phyloP scores from a whole-genome alignment of 2,888 invertebrate species.

The Rapana venosa region DNA sequence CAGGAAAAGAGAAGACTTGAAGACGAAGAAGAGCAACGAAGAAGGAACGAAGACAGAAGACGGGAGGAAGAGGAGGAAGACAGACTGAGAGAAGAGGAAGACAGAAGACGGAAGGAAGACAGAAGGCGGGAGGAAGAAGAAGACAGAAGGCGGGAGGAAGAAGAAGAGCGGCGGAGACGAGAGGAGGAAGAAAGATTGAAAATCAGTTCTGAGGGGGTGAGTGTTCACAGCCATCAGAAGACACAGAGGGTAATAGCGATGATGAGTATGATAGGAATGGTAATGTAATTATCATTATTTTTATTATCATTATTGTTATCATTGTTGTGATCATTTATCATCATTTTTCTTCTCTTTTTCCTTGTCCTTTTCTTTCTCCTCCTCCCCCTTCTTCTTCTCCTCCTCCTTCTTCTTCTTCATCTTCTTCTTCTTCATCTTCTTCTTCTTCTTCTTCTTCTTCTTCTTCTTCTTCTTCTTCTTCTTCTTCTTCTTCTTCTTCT shows the following conservation, averaged over 20 bases:
- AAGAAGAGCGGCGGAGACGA: slow-evolving; percentile 41
- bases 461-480: too few relatives aligned
- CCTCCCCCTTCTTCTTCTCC: too few relatives aligned
- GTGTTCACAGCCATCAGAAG: neutral
- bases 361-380: too few relatives aligned
- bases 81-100: slow-evolving; percentile 26
- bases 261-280: too few relatives aligned
- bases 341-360: too few relatives aligned
- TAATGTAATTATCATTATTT: too few relatives aligned
- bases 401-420: too few relatives aligned
- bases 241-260: neutral
- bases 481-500: too few relatives aligned
- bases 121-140: slow-evolving; percentile 37
- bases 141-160: slow-evolving; percentile 50
- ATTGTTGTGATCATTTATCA: too few relatives aligned
- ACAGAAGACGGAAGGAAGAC: slow-evolving; percentile 12
- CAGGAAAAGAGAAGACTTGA: neutral
- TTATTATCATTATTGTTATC: too few relatives aligned
- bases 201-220: neutral
- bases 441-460: too few relatives aligned
- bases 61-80: slow-evolving; percentile 46
- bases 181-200: slow-evolving; percentile 36
- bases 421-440: too few relatives aligned
- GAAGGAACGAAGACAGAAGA: slow-evolving; percentile 25
- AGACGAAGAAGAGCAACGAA: slow-evolving; percentile 45